Evolutionary conservation across 2,888 invertebrate species (phyloP).

Genomic region (Acrocyrtus sp.): DNA sequence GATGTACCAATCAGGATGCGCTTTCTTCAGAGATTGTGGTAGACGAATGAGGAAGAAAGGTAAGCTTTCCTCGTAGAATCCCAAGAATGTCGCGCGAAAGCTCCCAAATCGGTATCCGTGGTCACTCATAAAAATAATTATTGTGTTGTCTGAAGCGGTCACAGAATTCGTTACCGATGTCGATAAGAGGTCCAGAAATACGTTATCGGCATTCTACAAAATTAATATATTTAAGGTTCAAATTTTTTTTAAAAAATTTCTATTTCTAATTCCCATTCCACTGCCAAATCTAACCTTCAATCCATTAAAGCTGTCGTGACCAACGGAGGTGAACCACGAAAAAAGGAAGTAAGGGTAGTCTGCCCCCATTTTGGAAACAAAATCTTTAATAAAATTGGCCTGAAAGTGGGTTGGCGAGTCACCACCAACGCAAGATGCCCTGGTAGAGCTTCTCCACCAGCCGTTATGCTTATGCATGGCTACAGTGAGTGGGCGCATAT

Average conservation of each 20-base stretch:
- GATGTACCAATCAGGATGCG: constrained; percentile 70
- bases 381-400: constrained; percentile 51
- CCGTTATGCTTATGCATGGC: constrained; percentile 68
- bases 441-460: constrained; percentile 17
- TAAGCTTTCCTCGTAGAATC: constrained; percentile 81
- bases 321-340: constrained; percentile 62
- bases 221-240: no score
- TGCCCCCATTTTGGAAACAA: constrained; percentile 43
- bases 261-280: no score
- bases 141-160: constrained; percentile 49
- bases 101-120: constrained; percentile 77
- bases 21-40: constrained; percentile 71
- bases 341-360: constrained; percentile 60
- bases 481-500: constrained; percentile 78
- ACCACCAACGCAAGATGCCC: constrained; percentile 54
- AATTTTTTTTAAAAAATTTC: no score
- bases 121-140: constrained; percentile 56
- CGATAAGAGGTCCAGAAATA: constrained; percentile 43
- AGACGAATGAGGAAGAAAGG: constrained; percentile 79
- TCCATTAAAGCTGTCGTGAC: constrained; percentile 64
- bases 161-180: constrained; percentile 22
- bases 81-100: constrained; percentile 75
- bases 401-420: constrained; percentile 55
- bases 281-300: constrained; percentile 54
- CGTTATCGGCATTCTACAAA: constrained; percentile 48